Percentiles rank a stretch among this genome's conserved stretches.
Conservation (phyloP, 2,797 vertebrate species). For the Buceros bicornis region DNA sequence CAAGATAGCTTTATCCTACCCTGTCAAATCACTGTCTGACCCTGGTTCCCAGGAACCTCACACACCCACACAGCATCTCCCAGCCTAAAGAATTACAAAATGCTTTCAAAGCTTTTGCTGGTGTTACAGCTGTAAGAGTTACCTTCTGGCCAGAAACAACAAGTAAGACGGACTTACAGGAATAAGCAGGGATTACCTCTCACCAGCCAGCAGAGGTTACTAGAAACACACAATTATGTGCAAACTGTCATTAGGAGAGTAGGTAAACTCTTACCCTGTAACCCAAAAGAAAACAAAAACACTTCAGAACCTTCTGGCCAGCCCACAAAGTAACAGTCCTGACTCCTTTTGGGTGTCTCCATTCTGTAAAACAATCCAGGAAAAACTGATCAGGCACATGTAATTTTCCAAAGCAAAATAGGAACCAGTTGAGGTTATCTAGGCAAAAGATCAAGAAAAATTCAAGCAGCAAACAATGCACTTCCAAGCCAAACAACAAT, state of each 20-base stretch:
- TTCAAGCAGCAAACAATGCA: constrained; percentile 47
- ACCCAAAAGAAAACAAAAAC: background rate
- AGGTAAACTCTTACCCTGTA: background rate
- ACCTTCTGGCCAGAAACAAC: background rate
- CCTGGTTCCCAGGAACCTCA: background rate
- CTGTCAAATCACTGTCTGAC: background rate
- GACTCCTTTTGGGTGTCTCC: constrained; percentile 18
- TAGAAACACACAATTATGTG: background rate
- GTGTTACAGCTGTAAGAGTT: background rate
- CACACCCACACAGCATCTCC: background rate
- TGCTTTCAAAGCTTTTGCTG: background rate
- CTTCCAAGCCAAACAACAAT: constrained; percentile 67
- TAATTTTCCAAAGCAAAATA: constrained; percentile 47
- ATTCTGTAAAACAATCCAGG: background rate
- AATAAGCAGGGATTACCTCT: background rate
- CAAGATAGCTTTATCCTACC: background rate
- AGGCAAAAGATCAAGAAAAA: constrained; percentile 75
- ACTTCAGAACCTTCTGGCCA: background rate
- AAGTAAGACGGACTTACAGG: background rate
- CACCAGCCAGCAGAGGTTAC: background rate
- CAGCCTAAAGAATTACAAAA: background rate
- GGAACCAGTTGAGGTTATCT: constrained; percentile 52
- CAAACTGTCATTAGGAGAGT: background rate
- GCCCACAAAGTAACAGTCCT: background rate
- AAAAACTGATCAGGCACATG: background rate